These are phyloP conservation scores for Coregonus sp. DNA, from an alignment of 2,797 vertebrate species.

Conservation along the genomic window DNA sequence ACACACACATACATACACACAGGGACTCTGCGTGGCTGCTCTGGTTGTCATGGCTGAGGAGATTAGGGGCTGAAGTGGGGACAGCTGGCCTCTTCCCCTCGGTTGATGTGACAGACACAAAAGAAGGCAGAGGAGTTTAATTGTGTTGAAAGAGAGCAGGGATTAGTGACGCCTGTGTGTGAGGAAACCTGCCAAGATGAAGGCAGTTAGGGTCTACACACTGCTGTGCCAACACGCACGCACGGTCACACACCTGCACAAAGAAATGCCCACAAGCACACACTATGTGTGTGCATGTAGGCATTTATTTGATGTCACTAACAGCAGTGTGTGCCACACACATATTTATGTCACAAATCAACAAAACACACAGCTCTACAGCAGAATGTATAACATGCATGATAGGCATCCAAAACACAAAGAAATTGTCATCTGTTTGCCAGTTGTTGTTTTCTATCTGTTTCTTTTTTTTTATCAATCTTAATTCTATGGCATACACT, in stretches of 20 bases:
- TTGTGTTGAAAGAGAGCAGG: slow-evolving; percentile 41
- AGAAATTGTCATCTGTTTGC: slow-evolving; percentile 24
- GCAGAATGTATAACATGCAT: background rate
- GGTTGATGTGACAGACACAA: slow-evolving; percentile 43
- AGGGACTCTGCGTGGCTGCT: slow-evolving; percentile 18
- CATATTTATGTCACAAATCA: too few species aligned
- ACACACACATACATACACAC: background rate
- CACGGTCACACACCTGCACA: background rate
- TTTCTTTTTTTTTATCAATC: slow-evolving; percentile 39
- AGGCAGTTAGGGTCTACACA: slow-evolving; percentile 5
- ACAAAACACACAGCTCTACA: background rate
- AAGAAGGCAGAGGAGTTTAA: slow-evolving; percentile 32
- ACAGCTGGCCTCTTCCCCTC: slow-evolving; percentile 45
- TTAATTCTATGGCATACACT: slow-evolving; percentile 53
- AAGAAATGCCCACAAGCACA: background rate
- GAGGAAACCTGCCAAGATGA: slow-evolving; percentile 20
- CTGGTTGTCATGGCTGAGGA: slow-evolving; percentile 43
- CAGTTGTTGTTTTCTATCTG: slow-evolving; percentile 51
- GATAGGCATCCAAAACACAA: background rate
- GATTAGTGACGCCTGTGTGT: slow-evolving; percentile 42
- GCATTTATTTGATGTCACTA: background rate
- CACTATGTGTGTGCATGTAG: background rate
- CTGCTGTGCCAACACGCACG: slow-evolving; percentile 1
- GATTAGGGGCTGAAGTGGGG: slow-evolving; percentile 47
- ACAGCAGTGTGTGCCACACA: background rate